A percentile compares a stretch with the other conserved stretches of the same genome.
phyloP scores from a whole-genome alignment of 2,888 invertebrate species.

The Ormyrus pomaceus region DNA sequence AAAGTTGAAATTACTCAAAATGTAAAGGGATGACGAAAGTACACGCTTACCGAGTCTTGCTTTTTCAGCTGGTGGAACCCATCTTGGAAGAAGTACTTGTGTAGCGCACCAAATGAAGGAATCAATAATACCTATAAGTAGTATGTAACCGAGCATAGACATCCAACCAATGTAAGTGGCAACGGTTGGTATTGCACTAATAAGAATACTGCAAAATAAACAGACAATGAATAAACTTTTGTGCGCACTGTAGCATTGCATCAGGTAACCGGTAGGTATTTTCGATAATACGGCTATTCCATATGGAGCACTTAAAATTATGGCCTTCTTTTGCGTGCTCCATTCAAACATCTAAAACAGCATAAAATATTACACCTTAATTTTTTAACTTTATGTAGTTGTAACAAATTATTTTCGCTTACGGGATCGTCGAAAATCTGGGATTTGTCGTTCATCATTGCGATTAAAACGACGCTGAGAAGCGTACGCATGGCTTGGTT shows the following conservation, averaged over 20 bases:
- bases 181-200: conserved; percentile 75
- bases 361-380: too few species aligned
- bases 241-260: neutral
- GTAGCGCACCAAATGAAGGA: conserved; percentile 83
- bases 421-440: neutral
- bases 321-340: conserved; percentile 78
- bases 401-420: neutral
- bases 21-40: neutral
- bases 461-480: conserved; percentile 77
- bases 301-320: conserved; percentile 84
- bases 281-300: conserved; percentile 86
- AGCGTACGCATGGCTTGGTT: conserved; percentile 78
- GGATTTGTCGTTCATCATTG: conserved; percentile 71
- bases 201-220: conserved; percentile 73
- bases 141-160: conserved; percentile 81
- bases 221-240: conserved; percentile 62
- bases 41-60: conserved; percentile 67
- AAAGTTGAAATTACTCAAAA: neutral
- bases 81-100: conserved; percentile 83
- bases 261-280: conserved; percentile 75
- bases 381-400: neutral
- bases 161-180: conserved; percentile 79
- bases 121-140: conserved; percentile 85
- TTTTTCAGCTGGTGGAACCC: conserved; percentile 80
- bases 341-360: conserved; percentile 78